A percentile compares a stretch with the other conserved stretches of the same genome.
Evolutionary conservation across 2,113 vertebrate species (phyloP).

Genomic region (Perca flavescens): DNA sequence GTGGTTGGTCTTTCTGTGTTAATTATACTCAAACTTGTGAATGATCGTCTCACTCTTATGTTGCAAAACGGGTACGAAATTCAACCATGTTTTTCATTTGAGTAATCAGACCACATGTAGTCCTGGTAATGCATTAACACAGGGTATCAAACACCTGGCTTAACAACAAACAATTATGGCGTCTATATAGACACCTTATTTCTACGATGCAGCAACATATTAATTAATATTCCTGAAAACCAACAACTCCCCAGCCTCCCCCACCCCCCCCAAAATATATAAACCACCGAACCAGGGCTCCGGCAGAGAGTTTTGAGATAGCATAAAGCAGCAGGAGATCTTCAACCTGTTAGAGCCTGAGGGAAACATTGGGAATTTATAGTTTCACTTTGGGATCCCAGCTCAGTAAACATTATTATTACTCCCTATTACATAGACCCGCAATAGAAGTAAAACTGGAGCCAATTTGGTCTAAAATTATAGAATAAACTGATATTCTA

Average conservation of each 20-base stretch:
- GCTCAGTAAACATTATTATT: constrained; percentile 42
- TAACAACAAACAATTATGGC: no score
- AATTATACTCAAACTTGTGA: constrained; percentile 48
- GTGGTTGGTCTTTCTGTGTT: constrained; percentile 26
- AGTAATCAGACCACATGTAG: not conserved
- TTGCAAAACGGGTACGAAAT: not conserved
- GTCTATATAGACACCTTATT: not conserved
- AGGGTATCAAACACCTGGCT: not conserved
- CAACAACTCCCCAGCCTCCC: not conserved
- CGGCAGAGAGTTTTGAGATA: constrained; percentile 1
- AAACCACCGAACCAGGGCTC: not conserved
- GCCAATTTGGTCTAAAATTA: constrained; percentile 17
- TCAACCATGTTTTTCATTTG: not conserved
- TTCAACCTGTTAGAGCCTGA: constrained; percentile 25
- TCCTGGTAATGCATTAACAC: no score
- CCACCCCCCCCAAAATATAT: not conserved
- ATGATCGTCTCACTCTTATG: not conserved
- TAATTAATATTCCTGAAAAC: constrained; percentile 8
- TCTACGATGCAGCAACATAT: not conserved
- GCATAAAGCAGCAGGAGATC: constrained; percentile 15
- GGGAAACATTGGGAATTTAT: constrained; percentile 43
- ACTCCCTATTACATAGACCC: not conserved
- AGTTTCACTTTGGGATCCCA: constrained; percentile 35
- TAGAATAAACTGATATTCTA: constrained; percentile 10
- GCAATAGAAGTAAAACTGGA: not conserved